These are phyloP conservation scores for Nothocercus nigrocapillus DNA, from an alignment of 2,113 vertebrate genomes.

Conservation along the genomic window DNA sequence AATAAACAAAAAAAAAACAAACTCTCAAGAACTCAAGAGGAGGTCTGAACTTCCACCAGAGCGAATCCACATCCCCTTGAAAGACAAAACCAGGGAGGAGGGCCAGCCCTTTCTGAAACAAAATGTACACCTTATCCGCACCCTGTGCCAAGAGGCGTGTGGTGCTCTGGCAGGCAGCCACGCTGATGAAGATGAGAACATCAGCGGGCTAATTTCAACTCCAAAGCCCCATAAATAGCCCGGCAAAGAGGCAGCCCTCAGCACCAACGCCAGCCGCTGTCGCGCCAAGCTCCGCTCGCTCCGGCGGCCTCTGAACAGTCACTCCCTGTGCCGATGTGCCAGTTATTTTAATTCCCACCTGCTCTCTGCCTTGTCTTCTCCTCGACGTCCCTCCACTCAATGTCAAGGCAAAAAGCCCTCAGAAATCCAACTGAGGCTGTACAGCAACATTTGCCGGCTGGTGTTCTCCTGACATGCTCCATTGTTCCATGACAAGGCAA, in stretches of 20 bases:
- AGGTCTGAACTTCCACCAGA: neutral
- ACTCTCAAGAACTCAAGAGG: neutral
- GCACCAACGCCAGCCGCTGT: accelerated
- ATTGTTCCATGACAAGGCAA: neutral
- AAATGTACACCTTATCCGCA: accelerated
- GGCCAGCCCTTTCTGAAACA: neutral
- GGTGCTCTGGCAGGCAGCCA: accelerated
- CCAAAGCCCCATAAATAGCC: neutral
- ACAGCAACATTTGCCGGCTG: accelerated
- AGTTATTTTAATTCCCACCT: neutral
- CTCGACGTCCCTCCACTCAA: neutral
- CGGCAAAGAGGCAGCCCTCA: neutral
- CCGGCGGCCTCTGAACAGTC: no score
- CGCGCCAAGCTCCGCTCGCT: neutral
- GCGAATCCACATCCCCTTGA: neutral
- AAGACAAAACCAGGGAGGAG: neutral
- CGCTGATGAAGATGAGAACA: neutral
- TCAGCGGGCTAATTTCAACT: neutral
- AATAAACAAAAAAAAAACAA: no score
- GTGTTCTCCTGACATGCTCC: neutral
- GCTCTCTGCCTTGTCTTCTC: neutral
- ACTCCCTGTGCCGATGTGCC: accelerated
- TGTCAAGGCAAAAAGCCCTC: accelerated
- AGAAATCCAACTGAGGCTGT: neutral
- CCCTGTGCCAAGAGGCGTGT: accelerated